Evolutionary conservation across 2,797 vertebrate genomes (phyloP), one percentile per base, ranked within the genome.

Genomic region (Sarcoramphus papa): DNA sequence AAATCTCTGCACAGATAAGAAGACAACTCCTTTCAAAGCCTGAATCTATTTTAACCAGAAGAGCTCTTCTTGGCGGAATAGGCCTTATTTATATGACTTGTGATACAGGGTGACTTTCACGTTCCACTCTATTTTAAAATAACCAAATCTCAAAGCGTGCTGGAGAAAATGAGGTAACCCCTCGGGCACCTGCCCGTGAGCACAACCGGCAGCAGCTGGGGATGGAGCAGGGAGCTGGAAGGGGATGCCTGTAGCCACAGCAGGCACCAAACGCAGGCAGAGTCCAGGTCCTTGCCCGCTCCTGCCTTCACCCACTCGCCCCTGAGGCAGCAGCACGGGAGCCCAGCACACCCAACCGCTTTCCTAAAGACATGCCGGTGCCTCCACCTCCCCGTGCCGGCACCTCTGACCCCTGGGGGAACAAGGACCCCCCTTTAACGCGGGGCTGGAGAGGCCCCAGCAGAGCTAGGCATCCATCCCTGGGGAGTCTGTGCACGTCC

Each of bases 31-130:
- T 80, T 68, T 56, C 70, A 89, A 37, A 56, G 81, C 73, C 87
- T 31, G 50, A 48, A 3, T 65, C 88, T 95, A 84, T 93, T 96
- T 92, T 85, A 91, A 23, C 72, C 89, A 76, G 43, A 85, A 92
- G 92, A 86, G 93, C 93, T 76, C 86, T 76, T 80, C 93, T 88
- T 73, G 75, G 73, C 27, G 10, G 53, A 85, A 48, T 0, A 1
- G n/a, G 24, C 37, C 47, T 75, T 40, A 63, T 62, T 92, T 47
- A 25, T 51, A 3, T 2, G 31, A 10, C 89, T 91, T 45, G 57
- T 31, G 65, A 27, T 15, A 1, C 17, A 41, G 88, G 79, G 82
- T 90, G 92, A 95, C 91, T 93, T 91, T 64, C 82, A 70, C 79
- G 48, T 21, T 8, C 70, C 77, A 40, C 83, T 92, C 70, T 35